Base-by-base conservation (phyloP, 1,140 invertebrate species). In the Nixonia krombeini region DNA sequence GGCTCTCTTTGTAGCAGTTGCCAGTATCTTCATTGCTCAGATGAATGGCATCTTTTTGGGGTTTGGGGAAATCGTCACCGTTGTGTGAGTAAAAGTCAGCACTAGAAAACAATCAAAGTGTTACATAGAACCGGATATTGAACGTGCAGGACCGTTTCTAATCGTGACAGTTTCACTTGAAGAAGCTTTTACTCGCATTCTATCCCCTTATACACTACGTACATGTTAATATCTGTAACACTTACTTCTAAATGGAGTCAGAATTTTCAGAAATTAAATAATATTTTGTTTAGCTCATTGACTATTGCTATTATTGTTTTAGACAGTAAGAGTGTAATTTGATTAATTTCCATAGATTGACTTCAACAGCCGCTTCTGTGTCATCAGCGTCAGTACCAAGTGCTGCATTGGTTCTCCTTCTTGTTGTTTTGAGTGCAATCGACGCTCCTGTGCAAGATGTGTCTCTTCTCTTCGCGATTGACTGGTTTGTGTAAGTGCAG, bases 371-470 rank as follows among this genome's bases (percentile, higher is more conserved):
- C 25, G 94, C 95, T 9, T 96, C 94, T 38, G 91, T 97, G 73
- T 97, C 96, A 8, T 95, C 95, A 40, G 95, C 95, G 1, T 95
- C 94, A 56, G 95, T 98, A 8, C 96, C 96, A 0, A 96, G 94
- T 80, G 96, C 96, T 15, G 96, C 96, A 1, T 85, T 97, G 58
- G 93, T 97, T 2, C 87, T 96, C 18, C 89, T 97, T 37, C 85
- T 94, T 0, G 93, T 95, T 37, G 91, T 94, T 1, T 85, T 98
- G 12, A 93, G 94, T 44, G 92, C 96, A 16, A 94, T 98, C 25
- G 91, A 93, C 75, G 90, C 91, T 7, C 93, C 93, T 0, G 87
- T 90, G 0, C 89, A 93, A 72, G 92, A 95, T 74, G 93, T 96
- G 1, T 93, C 92, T 1, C 82, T 96, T 1, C 85, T 96, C 2